Evolutionary conservation across 1,140 invertebrate species (phyloP).

Genomic region (Agrypnia vestita): DNA sequence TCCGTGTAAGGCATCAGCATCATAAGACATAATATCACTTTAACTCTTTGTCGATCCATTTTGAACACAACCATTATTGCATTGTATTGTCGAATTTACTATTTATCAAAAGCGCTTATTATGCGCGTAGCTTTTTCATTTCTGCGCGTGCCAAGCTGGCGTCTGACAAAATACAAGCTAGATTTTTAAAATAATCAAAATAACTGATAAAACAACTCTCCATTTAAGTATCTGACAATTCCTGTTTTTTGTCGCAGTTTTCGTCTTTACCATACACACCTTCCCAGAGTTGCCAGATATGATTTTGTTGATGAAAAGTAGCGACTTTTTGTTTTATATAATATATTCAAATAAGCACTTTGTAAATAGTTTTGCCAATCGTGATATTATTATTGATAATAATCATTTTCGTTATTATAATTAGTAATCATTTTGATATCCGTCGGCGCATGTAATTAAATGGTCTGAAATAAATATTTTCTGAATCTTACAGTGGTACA

Average conservation of each 20-base stretch:
- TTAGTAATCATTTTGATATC: too few species aligned
- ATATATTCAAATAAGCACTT: too few species aligned
- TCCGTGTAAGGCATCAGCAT: slow-evolving; percentile 5
- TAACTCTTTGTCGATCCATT: slow-evolving; percentile 36
- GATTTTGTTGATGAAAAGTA: neutral
- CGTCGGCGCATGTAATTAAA: too few species aligned
- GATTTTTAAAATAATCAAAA: slow-evolving; percentile 34
- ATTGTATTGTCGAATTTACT: slow-evolving; percentile 12
- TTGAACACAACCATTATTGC: slow-evolving; percentile 39
- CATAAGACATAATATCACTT: slow-evolving; percentile 37
- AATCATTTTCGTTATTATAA: too few species aligned
- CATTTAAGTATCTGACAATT: slow-evolving; percentile 43
- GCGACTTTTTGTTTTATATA: neutral
- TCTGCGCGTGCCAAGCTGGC: neutral
- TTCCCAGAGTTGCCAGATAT: neutral
- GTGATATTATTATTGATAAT: too few species aligned
- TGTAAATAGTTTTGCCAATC: too few species aligned
- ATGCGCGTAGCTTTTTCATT: slow-evolving; percentile 23
- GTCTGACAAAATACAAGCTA: too few species aligned
- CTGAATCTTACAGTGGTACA: too few species aligned
- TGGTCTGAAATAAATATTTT: too few species aligned
- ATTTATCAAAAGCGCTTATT: neutral
- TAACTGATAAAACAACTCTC: slow-evolving; percentile 33
- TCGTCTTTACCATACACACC: neutral
- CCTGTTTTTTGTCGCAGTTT: slow-evolving; percentile 34